phyloP scores from a whole-genome alignment of 2,888 invertebrate genomes.

The Catocala fraxini region DNA sequence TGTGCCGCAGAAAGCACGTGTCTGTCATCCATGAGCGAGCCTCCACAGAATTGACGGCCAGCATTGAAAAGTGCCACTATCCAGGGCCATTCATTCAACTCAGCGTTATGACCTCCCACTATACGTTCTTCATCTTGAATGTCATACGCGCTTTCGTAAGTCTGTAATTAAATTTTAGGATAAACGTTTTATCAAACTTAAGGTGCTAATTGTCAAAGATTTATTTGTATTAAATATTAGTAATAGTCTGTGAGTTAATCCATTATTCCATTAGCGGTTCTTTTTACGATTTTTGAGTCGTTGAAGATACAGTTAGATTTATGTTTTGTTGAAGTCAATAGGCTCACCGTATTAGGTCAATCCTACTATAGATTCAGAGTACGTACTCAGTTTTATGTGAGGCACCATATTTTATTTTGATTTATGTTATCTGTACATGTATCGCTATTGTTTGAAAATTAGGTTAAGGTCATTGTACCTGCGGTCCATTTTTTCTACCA shows the following conservation, averaged over 20 bases:
- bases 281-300: not conserved
- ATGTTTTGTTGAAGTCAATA: not conserved
- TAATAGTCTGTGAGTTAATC: not conserved
- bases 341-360: not conserved
- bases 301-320: not conserved
- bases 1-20: constrained; percentile 96
- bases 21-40: constrained; percentile 92
- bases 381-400: not conserved
- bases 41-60: constrained; percentile 96
- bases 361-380: constrained; percentile 3
- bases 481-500: constrained; percentile 93
- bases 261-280: not conserved
- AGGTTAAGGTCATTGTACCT: constrained; percentile 66
- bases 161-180: constrained; percentile 48
- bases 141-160: constrained; percentile 69
- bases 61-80: constrained; percentile 94
- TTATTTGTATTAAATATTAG: constrained; percentile 11
- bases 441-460: constrained; percentile 25
- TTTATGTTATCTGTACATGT: not conserved
- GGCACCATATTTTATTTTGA: not conserved
- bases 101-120: constrained; percentile 94
- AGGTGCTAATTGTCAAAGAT: not conserved
- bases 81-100: constrained; percentile 95
- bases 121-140: constrained; percentile 92
- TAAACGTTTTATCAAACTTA: not conserved